These are phyloP conservation scores for Dipodomys stephensi DNA, from an alignment of 2,113 vertebrate genomes.

Conservation along the genomic window DNA sequence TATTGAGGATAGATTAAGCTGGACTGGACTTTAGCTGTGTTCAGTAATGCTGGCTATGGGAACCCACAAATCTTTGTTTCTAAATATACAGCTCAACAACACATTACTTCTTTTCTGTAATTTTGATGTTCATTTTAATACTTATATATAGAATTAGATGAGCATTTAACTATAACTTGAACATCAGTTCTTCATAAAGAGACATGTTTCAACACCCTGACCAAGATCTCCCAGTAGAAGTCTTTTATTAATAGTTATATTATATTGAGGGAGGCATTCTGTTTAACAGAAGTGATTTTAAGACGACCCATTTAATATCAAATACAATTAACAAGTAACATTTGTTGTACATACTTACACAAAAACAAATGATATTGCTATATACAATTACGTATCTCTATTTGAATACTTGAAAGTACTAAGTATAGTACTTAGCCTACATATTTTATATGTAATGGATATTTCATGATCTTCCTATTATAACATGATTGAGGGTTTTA, in stretches of 20 bases:
- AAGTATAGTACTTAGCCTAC: not conserved
- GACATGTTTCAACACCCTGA: not conserved
- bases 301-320: not conserved
- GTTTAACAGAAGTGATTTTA: constrained; percentile 48
- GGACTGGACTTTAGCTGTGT: not conserved
- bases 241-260: not conserved
- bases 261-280: constrained; percentile 8
- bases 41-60: not conserved
- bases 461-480: not conserved
- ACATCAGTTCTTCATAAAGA: constrained; percentile 3
- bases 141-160: not conserved
- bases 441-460: not conserved
- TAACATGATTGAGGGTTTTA: not conserved
- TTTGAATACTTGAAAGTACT: constrained; percentile 49
- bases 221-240: not conserved
- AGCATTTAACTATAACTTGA: not conserved
- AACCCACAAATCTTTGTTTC: not conserved
- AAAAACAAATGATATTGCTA: not conserved
- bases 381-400: not conserved
- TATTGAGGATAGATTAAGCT: constrained; percentile 7
- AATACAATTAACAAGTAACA: not conserved
- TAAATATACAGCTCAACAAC: not conserved
- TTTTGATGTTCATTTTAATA: constrained; percentile 19
- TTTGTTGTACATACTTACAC: not conserved
- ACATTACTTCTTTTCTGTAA: constrained; percentile 2